Conservation (phyloP, 1,140 invertebrate species). For the Catajapyx aquilonaris region DNA sequence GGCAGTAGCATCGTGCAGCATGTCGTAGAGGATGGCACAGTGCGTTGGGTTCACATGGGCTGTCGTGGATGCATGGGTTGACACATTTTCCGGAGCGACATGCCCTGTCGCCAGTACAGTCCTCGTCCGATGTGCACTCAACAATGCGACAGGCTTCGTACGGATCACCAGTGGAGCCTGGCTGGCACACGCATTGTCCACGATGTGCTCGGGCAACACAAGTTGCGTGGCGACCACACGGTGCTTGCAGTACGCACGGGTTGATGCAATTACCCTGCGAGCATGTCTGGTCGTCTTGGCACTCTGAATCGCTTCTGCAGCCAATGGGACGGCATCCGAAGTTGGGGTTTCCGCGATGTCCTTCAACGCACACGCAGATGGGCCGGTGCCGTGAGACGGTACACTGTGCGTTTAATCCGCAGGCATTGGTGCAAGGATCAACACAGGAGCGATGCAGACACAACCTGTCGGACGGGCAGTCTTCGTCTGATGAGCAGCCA, state of each 20-base stretch:
- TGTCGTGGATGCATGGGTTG: slow-evolving; percentile 42
- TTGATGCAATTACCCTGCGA: slow-evolving; percentile 64
- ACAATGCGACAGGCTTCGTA: slow-evolving; percentile 25
- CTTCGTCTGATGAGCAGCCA: slow-evolving; percentile 52
- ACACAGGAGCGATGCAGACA: slow-evolving; percentile 68
- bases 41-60: slow-evolving; percentile 53
- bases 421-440: slow-evolving; percentile 61
- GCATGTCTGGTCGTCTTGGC: slow-evolving; percentile 53
- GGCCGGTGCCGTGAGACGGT: slow-evolving; percentile 60
- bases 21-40: slow-evolving; percentile 57
- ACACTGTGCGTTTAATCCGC: slow-evolving; percentile 64
- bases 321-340: slow-evolving; percentile 51
- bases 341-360: slow-evolving; percentile 67
- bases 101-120: slow-evolving; percentile 44
- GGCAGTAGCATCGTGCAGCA: slow-evolving; percentile 48
- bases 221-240: slow-evolving; percentile 64
- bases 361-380: slow-evolving; percentile 59
- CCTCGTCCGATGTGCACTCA: slow-evolving; percentile 52
- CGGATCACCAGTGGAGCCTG: slow-evolving; percentile 61
- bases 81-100: slow-evolving; percentile 48
- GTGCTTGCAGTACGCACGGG: slow-evolving; percentile 52
- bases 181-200: slow-evolving; percentile 53
- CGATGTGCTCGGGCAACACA: slow-evolving; percentile 52
- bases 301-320: slow-evolving; percentile 56
- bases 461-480: slow-evolving; percentile 52